Percentiles rank a stretch among this genome's conserved stretches.
These are phyloP conservation scores for Drosophila incognita DNA, from an alignment of 2,888 invertebrate genomes.

Conservation along the genomic window DNA sequence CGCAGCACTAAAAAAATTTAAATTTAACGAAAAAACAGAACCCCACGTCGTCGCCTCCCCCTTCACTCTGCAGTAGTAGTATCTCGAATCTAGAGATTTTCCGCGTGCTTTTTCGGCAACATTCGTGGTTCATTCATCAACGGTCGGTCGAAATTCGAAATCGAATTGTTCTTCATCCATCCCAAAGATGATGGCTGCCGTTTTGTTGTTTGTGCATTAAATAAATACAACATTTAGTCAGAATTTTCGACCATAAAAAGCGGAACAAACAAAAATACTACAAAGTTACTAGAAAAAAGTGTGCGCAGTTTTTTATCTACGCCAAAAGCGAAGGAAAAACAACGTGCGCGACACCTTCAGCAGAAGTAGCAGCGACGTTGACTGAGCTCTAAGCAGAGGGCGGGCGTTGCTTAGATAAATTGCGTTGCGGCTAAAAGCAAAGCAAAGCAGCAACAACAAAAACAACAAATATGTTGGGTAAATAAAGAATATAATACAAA, in stretches of 20 bases:
- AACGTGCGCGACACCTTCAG: constrained; percentile 57
- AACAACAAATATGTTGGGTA: constrained; percentile 76
- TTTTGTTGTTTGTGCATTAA: constrained; percentile 64
- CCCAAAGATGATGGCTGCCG: constrained; percentile 22
- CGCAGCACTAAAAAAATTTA: constrained; percentile 22
- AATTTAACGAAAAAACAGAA: constrained; percentile 6
- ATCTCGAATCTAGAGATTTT: constrained; percentile 49
- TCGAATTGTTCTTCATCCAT: constrained; percentile 28
- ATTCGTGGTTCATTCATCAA: constrained; percentile 46
- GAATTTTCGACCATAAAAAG: constrained; percentile 72
- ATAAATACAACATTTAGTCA: constrained; percentile 63
- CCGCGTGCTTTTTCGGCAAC: constrained; percentile 42
- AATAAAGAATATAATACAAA: constrained; percentile 58
- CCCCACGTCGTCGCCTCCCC: constrained; percentile 40
- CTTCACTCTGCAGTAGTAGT: background rate
- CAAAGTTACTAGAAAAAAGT: constrained; percentile 21
- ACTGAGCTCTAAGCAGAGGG: constrained; percentile 45
- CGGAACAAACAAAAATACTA: constrained; percentile 20
- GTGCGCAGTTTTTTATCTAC: constrained; percentile 56
- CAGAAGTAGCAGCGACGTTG: constrained; percentile 30
- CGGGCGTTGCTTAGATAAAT: constrained; percentile 72
- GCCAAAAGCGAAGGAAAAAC: constrained; percentile 36
- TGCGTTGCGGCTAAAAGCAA: constrained; percentile 76
- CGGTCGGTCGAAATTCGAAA: constrained; percentile 12
- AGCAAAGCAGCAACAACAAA: constrained; percentile 41